Percentiles rank a stretch among this genome's conserved stretches.
phyloP scores from a whole-genome alignment of 2,888 invertebrate species.

The Volucella inanis region DNA sequence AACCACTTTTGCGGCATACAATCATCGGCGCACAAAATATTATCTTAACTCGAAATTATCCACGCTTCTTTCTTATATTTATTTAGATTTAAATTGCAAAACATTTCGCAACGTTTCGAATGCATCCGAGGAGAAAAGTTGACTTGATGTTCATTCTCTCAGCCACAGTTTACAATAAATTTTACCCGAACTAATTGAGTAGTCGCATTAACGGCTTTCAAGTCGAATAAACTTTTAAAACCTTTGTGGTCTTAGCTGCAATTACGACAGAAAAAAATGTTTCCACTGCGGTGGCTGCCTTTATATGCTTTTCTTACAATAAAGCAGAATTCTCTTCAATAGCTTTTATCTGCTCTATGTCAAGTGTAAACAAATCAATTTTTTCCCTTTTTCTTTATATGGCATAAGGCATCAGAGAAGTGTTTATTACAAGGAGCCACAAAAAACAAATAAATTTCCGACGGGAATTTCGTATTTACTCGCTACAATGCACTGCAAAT shows the following conservation, averaged over 20 bases:
- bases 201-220: not conserved
- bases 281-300: no score
- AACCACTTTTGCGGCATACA: no score
- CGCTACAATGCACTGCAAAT: not conserved
- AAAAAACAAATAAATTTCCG: not conserved
- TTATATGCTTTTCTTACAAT: no score
- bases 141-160: not conserved
- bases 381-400: no score
- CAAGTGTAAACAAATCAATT: no score
- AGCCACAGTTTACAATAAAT: not conserved
- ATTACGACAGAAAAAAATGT: not conserved
- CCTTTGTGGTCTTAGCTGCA: not conserved
- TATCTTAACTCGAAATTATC: no score
- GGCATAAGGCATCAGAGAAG: no score
- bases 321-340: no score
- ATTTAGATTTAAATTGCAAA: not conserved
- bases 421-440: no score
- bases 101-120: not conserved
- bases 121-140: not conserved
- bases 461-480: not conserved
- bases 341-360: no score
- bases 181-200: constrained; percentile 22
- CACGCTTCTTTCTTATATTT: not conserved
- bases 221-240: not conserved
- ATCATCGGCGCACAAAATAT: no score